Evolutionary conservation across 2,888 invertebrate species (phyloP), one percentile per base, ranked within the genome.

Genomic region (Polyommatus icarus): DNA sequence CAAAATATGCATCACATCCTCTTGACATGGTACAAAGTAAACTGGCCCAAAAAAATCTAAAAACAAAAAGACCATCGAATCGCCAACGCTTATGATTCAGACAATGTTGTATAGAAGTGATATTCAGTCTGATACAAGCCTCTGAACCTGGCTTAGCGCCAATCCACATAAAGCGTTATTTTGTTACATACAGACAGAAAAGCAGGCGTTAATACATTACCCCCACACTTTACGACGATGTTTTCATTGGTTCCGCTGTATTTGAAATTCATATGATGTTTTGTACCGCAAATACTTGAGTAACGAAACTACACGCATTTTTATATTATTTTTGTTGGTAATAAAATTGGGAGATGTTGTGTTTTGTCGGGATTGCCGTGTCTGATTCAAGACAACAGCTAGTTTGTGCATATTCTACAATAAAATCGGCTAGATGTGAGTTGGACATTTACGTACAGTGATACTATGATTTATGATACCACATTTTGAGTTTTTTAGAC

Each of bases 121-220:
- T 81, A 83, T 83, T 83, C 81, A 79, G 81, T 81, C 82, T 83
- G 84, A 84, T 85, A 85, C 85, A 85, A 84, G 83, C 82, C 83
- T 82, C 82, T 81, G 81, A 82, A 81, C 81, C 85, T 88, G 88
- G 87, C 86, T 78, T 79, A 40, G 78, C 72, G 88, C 88, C 88
- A 88, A 87, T 87, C 84, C 86, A 84, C 86, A 88, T 86, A 87
- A 87, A 87, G 85, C 84, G 87, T 84, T 86, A 87, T 87, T 87
- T 86, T 85, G 86, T 85, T 85, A 84, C 83, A 80, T 84, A 86
- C 84, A 82, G 84, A 85, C 85, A 85, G 84, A 85, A 85, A 82
- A 82, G 82, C 82, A 81, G 82, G 81, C 83, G 81, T 83, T 82
- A 84, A 84, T 82, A 84, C 80, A 82, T 83, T 82, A 80, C 80